Conservation (phyloP, 2,888 invertebrate species). For the Erynnis tages region DNA sequence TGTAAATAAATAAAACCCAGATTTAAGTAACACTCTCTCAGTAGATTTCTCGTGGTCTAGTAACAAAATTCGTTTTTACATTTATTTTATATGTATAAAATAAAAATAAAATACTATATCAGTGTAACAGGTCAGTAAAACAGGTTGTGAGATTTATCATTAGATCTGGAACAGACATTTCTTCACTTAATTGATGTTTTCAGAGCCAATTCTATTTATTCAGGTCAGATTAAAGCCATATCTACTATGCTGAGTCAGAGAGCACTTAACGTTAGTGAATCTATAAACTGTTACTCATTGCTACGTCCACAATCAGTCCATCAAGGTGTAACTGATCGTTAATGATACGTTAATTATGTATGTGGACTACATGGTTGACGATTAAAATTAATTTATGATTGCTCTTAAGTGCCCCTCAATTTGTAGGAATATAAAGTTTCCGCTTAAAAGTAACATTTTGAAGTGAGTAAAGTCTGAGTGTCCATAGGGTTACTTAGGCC, state of each 20-base stretch:
- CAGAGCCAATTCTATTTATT: slow-evolving; percentile 3
- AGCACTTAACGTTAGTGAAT: slow-evolving; percentile 30
- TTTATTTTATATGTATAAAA: too few relatives aligned
- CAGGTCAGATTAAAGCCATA: slow-evolving; percentile 13
- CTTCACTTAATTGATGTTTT: slow-evolving; percentile 12
- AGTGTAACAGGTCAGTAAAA: not conserved
- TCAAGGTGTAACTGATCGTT: slow-evolving; percentile 9
- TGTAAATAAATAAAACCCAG: too few relatives aligned
- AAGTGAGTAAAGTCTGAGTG: too few relatives aligned
- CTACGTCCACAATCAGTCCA: not conserved
- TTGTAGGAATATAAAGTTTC: too few relatives aligned
- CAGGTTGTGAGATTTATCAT: slow-evolving; percentile 17
- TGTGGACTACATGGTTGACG: not conserved
- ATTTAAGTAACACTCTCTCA: too few relatives aligned
- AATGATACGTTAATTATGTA: slow-evolving; percentile 6
- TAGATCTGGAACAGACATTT: slow-evolving; percentile 10
- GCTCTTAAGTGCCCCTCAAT: too few relatives aligned
- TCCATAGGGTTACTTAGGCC: too few relatives aligned
- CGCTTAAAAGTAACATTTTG: too few relatives aligned
- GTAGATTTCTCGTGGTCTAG: too few relatives aligned
- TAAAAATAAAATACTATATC: too few relatives aligned
- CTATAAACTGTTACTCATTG: slow-evolving; percentile 14
- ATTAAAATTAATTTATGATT: too few relatives aligned
- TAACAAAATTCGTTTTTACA: too few relatives aligned
- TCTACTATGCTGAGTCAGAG: slow-evolving; percentile 24